Conservation (phyloP, 2,888 invertebrate genomes). For the Troides helena region DNA sequence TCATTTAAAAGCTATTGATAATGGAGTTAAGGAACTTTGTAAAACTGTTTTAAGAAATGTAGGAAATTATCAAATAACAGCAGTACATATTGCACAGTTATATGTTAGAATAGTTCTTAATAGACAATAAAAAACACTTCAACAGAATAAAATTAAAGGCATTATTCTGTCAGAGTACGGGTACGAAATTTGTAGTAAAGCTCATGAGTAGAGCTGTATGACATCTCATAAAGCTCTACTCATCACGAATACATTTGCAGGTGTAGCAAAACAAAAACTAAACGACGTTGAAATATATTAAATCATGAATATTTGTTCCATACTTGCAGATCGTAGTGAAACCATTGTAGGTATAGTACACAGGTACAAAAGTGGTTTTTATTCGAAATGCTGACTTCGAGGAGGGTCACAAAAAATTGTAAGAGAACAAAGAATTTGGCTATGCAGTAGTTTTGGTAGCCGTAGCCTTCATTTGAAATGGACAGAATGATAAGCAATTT, state of each 20-base stretch:
- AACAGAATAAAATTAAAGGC: background rate
- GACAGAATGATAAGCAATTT: conserved; percentile 2
- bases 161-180: background rate
- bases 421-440: conserved; percentile 56
- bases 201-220: background rate
- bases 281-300: background rate
- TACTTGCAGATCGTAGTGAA: too few species aligned
- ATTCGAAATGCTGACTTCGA: conserved; percentile 26
- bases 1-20: too few species aligned
- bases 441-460: conserved; percentile 38
- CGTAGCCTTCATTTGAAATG: conserved; percentile 9
- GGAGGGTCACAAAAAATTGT: conserved; percentile 56
- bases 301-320: background rate
- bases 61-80: too few species aligned
- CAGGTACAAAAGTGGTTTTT: conserved; percentile 24
- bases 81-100: too few species aligned
- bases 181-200: background rate
- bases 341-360: background rate
- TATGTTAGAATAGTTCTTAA: too few species aligned
- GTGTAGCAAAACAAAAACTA: too few species aligned
- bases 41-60: too few species aligned
- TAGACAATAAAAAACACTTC: background rate
- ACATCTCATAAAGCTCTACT: background rate
- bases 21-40: too few species aligned
- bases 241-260: too few species aligned